A percentile compares a stretch with the other conserved stretches of the same genome.
Conservation (phyloP, 2,797 vertebrate genomes). For the Rhinoraja longicauda region DNA sequence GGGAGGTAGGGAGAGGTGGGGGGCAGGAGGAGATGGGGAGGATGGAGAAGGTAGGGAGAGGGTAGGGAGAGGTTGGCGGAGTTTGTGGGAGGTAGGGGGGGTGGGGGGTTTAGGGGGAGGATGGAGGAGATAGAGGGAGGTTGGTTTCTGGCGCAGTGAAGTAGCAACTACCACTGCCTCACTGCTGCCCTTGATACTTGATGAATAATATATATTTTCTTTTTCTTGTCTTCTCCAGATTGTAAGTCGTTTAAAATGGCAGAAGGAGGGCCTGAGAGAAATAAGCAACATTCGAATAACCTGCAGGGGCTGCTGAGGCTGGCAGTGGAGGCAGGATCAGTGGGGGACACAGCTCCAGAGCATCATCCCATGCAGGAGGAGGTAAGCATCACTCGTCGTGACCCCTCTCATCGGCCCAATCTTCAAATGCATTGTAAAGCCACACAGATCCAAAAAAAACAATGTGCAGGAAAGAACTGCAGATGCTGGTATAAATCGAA, state of each 20-base stretch:
- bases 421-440: neutral
- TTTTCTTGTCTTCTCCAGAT: neutral
- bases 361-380: constrained; percentile 71
- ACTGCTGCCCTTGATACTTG: neutral
- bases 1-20: neutral
- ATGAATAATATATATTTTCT: neutral
- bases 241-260: constrained; percentile 51
- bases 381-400: constrained; percentile 52
- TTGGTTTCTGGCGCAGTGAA: too few relatives aligned
- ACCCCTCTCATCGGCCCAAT: neutral
- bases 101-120: too few relatives aligned
- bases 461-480: too few relatives aligned
- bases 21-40: too few relatives aligned
- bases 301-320: constrained; percentile 75
- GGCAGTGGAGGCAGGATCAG: constrained; percentile 74
- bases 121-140: too few relatives aligned
- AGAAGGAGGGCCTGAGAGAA: constrained; percentile 46
- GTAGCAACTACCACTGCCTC: too few relatives aligned
- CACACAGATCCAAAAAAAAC: neutral
- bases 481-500: too few relatives aligned
- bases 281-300: constrained; percentile 59
- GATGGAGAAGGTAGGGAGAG: too few relatives aligned
- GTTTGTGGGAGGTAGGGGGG: too few relatives aligned
- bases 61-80: too few relatives aligned
- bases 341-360: constrained; percentile 53